Base-by-base conservation (phyloP, 1,140 invertebrate species). In the Sycophila sp. region DNA sequence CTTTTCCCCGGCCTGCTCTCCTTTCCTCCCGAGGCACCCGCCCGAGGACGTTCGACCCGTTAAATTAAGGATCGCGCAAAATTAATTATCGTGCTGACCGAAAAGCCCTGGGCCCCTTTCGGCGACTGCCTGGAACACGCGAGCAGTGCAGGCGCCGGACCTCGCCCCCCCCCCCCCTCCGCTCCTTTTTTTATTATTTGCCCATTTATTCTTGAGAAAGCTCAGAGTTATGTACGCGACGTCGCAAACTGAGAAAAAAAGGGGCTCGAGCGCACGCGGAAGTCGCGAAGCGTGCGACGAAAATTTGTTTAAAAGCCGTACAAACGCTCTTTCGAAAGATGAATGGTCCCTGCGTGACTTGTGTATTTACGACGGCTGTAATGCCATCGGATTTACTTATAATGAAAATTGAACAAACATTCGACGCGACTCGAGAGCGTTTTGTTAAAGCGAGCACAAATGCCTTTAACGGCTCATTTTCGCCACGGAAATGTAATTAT, bases 1-100 rank as follows among this genome's bases (percentile, higher is more conserved):
- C 42, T 62, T 60, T 71, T 66, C 58, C 38, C 51, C 24, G 24
- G 24, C 42, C 17, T 19, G 15, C 28, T n/a, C 17, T 17, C 38
- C 28, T 22, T 38, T 42, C 13, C n/a, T 42, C 36, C 38, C 15
- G 42, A 24, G 59, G 63, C 70, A n/a, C 24, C n/a, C 6, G 30
- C 30, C 42, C n/a, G n/a, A n/a, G n/a, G 49, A 63, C 26, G 40
- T 49, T 17, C n/a, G 34, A 65, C 42, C 24, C 24, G 47, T 65
- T 65, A 64, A 71, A 49, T 58, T 64, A 65, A 62, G 64, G 59
- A 30, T 64, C 51, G 51, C 51, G 17, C 24, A 45, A 63, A 47
- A 64, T 64, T 64, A 64, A 64, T 64, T 53, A 49, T 10, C 32
- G 28, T 2, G 4, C 22, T 26, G 49, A 28, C 22, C n/a, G n/a